Conservation (phyloP, 2,113 vertebrate species). For the Scomber japonicus region DNA sequence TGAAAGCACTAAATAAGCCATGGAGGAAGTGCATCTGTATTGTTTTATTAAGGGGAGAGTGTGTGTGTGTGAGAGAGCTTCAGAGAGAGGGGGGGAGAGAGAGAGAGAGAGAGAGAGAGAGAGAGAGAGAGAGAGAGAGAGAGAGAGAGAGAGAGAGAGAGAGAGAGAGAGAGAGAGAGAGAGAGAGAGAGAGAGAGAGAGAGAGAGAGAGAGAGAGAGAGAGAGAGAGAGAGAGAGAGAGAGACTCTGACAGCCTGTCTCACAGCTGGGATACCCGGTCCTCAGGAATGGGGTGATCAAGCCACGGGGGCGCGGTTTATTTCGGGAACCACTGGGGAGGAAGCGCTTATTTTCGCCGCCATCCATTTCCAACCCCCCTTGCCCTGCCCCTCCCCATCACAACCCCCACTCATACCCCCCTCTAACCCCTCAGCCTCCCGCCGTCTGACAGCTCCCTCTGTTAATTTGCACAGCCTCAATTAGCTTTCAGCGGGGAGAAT, state of each 20-base stretch:
- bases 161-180: neutral
- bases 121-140: constrained; percentile 3
- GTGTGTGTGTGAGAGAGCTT: neutral
- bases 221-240: neutral
- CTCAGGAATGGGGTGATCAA: constrained; percentile 60
- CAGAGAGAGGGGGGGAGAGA: too few relatives aligned
- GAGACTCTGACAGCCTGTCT: constrained; percentile 58
- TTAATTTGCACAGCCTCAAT: constrained; percentile 76
- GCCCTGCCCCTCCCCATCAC: neutral
- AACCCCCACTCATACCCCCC: neutral
- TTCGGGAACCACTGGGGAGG: constrained; percentile 60
- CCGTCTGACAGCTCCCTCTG: constrained; percentile 68
- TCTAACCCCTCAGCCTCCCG: constrained; percentile 12
- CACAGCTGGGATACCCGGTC: constrained; percentile 71
- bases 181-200: neutral
- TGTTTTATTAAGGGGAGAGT: constrained; percentile 1
- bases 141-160: neutral
- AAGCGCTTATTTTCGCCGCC: constrained; percentile 52
- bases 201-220: constrained; percentile 4
- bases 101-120: constrained; percentile 2
- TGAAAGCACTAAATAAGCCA: constrained; percentile 28
- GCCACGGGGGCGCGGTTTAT: constrained; percentile 65
- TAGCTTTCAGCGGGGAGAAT: constrained; percentile 65
- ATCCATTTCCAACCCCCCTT: neutral
- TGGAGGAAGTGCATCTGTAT: neutral